Conservation (phyloP, 2,113 vertebrate genomes). For the Myotis lucifugus region DNA sequence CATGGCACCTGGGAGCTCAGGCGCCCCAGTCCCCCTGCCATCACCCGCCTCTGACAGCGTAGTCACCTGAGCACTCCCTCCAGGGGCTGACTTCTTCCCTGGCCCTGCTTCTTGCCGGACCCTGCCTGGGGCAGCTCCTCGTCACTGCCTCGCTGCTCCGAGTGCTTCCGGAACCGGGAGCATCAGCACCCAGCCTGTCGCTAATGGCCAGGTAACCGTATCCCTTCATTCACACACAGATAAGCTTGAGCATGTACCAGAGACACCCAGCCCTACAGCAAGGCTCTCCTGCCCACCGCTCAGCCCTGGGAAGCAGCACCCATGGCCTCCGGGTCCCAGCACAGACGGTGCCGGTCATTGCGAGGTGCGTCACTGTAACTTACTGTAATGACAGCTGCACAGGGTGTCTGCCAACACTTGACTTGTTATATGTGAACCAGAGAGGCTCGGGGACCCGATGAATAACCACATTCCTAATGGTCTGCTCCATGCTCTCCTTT, state of each 20-base stretch:
- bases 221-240: neutral
- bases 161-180: neutral
- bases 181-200: too few species aligned
- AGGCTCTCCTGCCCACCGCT: neutral
- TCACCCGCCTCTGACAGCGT: neutral
- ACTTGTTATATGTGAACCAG: neutral
- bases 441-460: neutral
- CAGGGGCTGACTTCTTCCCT: too few species aligned
- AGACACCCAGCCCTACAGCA: neutral
- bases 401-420: neutral
- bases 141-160: rapidly evolving
- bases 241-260: neutral
- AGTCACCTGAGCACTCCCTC: neutral
- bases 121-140: rapidly evolving
- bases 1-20: too few species aligned
- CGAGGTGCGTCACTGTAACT: neutral
- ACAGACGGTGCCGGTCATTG: rapidly evolving
- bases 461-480: neutral
- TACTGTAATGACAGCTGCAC: too few species aligned
- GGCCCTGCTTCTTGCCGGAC: neutral
- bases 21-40: neutral
- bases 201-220: rapidly evolving
- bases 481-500: neutral
- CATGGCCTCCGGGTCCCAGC: neutral
- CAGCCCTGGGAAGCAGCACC: neutral